Percentiles rank a stretch among this genome's conserved stretches.
phyloP scores from a whole-genome alignment of 2,113 vertebrate species.

The Psilopogon haemacephalus region DNA sequence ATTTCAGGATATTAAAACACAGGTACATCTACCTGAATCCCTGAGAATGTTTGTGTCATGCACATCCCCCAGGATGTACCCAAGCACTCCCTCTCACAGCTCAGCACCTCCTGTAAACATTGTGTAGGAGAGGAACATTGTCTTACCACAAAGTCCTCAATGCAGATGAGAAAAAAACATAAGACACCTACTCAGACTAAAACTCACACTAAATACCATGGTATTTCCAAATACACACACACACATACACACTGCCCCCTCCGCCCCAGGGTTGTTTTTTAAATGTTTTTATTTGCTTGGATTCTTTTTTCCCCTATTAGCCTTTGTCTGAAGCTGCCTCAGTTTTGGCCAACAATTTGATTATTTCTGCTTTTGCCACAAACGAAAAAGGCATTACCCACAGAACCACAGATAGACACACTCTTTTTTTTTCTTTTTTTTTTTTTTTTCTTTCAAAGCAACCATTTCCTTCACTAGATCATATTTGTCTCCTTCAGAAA shows the following conservation, averaged over 20 bases:
- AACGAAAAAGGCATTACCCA: constrained; percentile 36
- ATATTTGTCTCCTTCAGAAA: constrained; percentile 44
- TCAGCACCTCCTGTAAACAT: neutral
- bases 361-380: constrained; percentile 23
- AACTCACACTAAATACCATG: constrained; percentile 20
- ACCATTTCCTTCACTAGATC: constrained; percentile 26
- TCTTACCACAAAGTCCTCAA: neutral
- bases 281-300: no score
- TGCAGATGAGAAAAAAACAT: neutral
- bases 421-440: neutral
- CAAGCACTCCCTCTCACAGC: neutral
- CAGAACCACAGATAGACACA: neutral
- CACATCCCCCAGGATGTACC: neutral
- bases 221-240: neutral
- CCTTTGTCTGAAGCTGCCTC: constrained; percentile 4
- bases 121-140: neutral
- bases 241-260: no score
- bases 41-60: neutral
- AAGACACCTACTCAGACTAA: neutral
- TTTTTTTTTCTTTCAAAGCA: neutral
- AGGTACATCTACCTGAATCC: neutral
- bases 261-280: neutral
- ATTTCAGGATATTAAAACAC: neutral
- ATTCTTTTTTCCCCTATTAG: neutral
- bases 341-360: neutral